Evolutionary conservation across 2,113 vertebrate genomes (phyloP).

Genomic region (Anhinga anhinga): DNA sequence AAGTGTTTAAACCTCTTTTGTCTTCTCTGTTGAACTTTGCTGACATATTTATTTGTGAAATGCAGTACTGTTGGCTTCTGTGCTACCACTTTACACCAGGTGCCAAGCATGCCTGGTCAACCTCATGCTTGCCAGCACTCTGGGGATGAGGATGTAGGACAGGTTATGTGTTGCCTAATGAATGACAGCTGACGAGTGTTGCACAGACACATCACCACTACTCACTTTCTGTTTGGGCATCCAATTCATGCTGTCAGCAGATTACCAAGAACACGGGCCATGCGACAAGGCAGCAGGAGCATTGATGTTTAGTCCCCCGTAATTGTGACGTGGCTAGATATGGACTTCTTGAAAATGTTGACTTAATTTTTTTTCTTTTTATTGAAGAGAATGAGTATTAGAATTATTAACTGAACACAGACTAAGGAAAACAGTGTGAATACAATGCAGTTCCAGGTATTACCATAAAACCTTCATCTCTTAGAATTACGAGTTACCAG

Average conservation of each 20-base stretch:
- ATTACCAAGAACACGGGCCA: neutral
- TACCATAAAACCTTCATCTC: constrained; percentile 59
- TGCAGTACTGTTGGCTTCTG: neutral
- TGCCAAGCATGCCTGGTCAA: neutral
- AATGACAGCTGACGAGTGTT: neutral
- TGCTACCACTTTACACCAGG: neutral
- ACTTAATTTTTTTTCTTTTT: neutral
- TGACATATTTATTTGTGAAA: neutral
- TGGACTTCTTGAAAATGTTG: neutral
- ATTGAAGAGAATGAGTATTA: neutral
- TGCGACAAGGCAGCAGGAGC: neutral
- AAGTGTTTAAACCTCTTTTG: neutral
- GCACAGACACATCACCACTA: neutral
- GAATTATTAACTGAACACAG: neutral
- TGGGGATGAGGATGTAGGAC: neutral
- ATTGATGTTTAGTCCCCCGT: neutral
- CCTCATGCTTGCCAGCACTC: neutral
- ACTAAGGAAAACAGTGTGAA: neutral
- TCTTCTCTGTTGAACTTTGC: neutral
- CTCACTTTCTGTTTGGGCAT: neutral
- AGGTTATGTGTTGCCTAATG: neutral
- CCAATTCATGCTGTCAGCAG: neutral
- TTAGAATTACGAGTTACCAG: constrained; percentile 58
- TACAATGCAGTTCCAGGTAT: constrained; percentile 5
- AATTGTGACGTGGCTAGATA: neutral